A percentile compares a stretch with the other conserved stretches of the same genome.
Conservation (phyloP, 53 echinoderm and acorn worm genomes). For the Crossaster papposus region DNA sequence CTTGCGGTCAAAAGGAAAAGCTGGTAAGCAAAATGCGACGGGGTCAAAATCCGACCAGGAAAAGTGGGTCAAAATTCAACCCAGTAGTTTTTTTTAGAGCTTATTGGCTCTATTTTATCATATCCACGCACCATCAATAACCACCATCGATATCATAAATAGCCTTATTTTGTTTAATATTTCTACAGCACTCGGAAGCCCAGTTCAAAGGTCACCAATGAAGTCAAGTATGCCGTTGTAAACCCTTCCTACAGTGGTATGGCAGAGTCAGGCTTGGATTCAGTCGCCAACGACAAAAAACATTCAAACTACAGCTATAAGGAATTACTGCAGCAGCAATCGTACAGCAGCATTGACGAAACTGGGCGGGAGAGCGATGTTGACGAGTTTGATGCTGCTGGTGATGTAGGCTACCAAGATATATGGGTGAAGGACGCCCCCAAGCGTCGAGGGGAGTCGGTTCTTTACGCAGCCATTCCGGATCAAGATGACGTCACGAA, state of each 20-base stretch:
- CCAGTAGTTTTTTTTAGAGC: too few relatives aligned
- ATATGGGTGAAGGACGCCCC: neutral
- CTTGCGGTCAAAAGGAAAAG: conserved; percentile 24
- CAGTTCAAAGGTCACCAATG: neutral
- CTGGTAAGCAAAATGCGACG: neutral
- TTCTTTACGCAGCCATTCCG: conserved; percentile 38
- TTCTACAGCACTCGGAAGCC: neutral
- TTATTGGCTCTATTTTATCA: neutral
- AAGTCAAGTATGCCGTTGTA: neutral
- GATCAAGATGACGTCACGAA: conserved; percentile 20
- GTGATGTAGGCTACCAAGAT: neutral
- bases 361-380: neutral
- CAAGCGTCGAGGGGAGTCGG: conserved; percentile 18
- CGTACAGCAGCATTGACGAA: conserved; percentile 12
- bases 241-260: neutral
- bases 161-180: neutral
- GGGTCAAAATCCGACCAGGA: neutral
- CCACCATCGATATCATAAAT: neutral
- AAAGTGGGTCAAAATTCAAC: too few relatives aligned
- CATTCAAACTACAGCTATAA: conserved; percentile 2
- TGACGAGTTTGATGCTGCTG: neutral
- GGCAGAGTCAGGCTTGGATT: neutral
- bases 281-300: neutral
- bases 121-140: neutral
- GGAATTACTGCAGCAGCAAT: conserved; percentile 15